Evolutionary conservation across 2,797 vertebrate species (phyloP).

Genomic region (Diglossa cyanea): DNA sequence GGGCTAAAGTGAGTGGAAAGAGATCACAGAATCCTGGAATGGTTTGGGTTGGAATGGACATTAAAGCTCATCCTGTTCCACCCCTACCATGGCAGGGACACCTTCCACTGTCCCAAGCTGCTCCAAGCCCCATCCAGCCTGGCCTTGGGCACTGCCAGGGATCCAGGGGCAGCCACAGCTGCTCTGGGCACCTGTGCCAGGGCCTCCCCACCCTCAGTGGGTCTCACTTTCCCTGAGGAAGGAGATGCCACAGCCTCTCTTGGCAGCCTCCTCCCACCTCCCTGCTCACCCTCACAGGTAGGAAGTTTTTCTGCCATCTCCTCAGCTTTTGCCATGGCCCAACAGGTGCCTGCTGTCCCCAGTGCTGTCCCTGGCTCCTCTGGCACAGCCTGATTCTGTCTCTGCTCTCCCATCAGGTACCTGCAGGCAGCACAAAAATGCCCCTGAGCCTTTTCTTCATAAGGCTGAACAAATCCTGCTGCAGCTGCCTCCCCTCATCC

Average conservation of each 20-base stretch:
- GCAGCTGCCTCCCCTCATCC: not conserved
- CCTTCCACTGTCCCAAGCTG: too few relatives aligned
- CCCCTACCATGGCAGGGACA: too few relatives aligned
- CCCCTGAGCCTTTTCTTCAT: not conserved
- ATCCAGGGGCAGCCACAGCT: not conserved
- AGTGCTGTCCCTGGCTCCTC: not conserved
- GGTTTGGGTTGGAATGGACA: too few relatives aligned
- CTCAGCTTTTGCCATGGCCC: not conserved
- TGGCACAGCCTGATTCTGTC: not conserved
- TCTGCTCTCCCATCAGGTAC: not conserved
- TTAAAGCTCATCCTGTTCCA: too few relatives aligned
- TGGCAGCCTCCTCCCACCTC: not conserved
- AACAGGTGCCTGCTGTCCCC: fast-evolving
- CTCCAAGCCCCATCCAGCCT: too few relatives aligned
- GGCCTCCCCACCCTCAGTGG: fast-evolving
- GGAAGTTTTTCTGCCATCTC: not conserved
- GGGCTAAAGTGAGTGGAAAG: not conserved
- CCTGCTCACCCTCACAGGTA: not conserved
- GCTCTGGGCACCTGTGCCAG: not conserved
- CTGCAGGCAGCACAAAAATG: not conserved
- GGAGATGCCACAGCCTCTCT: not conserved
- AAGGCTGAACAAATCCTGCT: not conserved
- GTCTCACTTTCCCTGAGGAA: not conserved
- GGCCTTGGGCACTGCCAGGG: not conserved
- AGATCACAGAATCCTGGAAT: not conserved